Conservation (phyloP, 1,140 invertebrate genomes). For the Lasioglossum albipes region DNA sequence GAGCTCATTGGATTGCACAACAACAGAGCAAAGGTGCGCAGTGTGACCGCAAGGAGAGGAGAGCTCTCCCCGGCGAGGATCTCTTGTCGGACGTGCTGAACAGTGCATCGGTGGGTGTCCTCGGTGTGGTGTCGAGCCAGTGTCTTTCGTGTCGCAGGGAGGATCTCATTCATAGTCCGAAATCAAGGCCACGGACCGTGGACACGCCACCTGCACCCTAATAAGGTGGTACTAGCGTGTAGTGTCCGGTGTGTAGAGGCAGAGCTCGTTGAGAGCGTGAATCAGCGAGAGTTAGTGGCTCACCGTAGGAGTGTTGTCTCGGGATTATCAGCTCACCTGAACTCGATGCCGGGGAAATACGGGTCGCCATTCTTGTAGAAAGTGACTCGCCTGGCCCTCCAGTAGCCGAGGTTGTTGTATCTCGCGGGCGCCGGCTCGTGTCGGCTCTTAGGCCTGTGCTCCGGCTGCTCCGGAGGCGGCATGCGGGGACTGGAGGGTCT, state of each 20-base stretch:
- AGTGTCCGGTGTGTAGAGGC: no score
- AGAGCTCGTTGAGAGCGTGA: no score
- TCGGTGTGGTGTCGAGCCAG: not conserved
- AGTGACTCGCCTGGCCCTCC: conserved; percentile 91
- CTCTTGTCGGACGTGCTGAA: no score
- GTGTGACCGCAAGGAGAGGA: no score
- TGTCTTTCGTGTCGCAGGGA: conserved; percentile 17
- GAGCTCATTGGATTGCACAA: no score
- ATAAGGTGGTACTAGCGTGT: conserved; percentile 13
- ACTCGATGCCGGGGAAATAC: conserved; percentile 93
- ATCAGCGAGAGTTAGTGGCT: not conserved
- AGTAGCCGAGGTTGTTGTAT: conserved; percentile 91
- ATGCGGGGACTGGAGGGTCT: conserved; percentile 81
- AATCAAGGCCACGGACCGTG: conserved; percentile 37
- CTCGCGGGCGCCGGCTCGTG: conserved; percentile 81
- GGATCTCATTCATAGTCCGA: conserved; percentile 39
- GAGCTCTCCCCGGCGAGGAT: no score
- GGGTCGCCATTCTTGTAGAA: conserved; percentile 97
- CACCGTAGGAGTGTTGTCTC: not conserved
- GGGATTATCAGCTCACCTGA: conserved; percentile 80
- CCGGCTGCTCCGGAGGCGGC: conserved; percentile 81
- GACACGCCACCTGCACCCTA: conserved; percentile 40
- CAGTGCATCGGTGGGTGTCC: no score
- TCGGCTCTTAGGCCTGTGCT: conserved; percentile 79
- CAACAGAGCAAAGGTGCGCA: no score